A percentile compares a stretch with the other conserved stretches of the same genome.
These are phyloP conservation scores for Lota lota DNA, from an alignment of 2,113 vertebrate species.

Conservation along the genomic window DNA sequence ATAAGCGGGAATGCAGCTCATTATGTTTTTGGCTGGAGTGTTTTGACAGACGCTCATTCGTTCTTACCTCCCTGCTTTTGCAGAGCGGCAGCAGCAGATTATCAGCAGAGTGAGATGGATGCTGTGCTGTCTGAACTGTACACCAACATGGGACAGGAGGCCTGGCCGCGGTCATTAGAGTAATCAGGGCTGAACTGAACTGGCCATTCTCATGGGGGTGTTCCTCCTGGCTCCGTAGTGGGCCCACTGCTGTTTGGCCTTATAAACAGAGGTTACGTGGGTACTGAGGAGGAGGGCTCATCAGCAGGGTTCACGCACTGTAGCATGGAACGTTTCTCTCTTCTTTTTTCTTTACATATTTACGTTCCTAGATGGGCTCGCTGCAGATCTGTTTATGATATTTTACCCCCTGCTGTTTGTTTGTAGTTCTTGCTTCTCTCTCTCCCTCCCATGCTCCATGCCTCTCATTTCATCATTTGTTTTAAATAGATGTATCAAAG, in stretches of 20 bases:
- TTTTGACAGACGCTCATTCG: not conserved
- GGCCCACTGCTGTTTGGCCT: slow-evolving; percentile 32
- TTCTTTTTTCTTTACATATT: slow-evolving; percentile 55
- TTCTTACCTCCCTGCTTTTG: slow-evolving; percentile 12
- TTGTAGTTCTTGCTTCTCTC: slow-evolving; percentile 51
- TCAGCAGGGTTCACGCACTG: slow-evolving; percentile 33
- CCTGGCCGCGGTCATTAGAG: slow-evolving; percentile 39
- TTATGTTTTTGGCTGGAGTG: slow-evolving; percentile 23
- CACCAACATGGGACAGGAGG: slow-evolving; percentile 28
- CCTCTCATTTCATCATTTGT: not conserved
- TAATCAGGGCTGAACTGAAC: slow-evolving; percentile 12
- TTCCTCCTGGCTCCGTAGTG: slow-evolving; percentile 27
- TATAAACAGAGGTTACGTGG: slow-evolving; percentile 46
- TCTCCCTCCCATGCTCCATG: not conserved
- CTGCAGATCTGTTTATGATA: slow-evolving; percentile 58
- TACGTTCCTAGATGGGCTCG: slow-evolving; percentile 57
- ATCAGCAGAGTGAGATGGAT: slow-evolving; percentile 35
- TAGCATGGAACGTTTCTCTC: slow-evolving; percentile 31
- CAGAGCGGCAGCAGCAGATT: not conserved
- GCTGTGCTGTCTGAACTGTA: slow-evolving; percentile 12
- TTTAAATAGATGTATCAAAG: not conserved
- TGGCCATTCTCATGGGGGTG: slow-evolving; percentile 32
- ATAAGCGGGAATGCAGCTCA: slow-evolving; percentile 16
- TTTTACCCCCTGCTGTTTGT: slow-evolving; percentile 43
- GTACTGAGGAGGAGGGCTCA: slow-evolving; percentile 39